A percentile compares a stretch with the other conserved stretches of the same genome.
phyloP scores from a whole-genome alignment of 2,888 invertebrate species.

The Meandrusa payeni region DNA sequence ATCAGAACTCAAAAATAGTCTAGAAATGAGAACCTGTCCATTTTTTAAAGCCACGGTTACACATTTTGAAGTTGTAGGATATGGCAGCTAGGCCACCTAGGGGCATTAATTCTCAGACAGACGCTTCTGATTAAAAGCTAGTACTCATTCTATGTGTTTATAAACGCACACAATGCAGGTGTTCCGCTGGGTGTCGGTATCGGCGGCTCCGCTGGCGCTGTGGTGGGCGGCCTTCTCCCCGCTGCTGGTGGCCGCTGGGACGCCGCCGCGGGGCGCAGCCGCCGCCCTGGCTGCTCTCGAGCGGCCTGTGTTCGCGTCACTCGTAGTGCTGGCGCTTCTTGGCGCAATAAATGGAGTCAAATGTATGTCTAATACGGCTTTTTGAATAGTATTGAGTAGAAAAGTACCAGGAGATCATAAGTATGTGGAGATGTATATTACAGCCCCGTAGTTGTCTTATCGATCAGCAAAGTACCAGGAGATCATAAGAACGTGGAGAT shows the following conservation, averaged over 20 bases:
- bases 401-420: background rate
- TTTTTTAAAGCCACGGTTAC: no score
- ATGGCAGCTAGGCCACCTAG: no score
- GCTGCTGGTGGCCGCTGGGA: conserved; percentile 41
- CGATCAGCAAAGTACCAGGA: no score
- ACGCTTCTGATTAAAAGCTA: no score
- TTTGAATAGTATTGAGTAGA: background rate
- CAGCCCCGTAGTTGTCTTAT: no score
- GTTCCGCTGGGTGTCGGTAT: conserved; percentile 52
- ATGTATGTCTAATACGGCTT: conserved; percentile 41
- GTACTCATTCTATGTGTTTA: no score
- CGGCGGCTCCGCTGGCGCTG: conserved; percentile 47
- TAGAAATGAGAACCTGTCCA: no score
- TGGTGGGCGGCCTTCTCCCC: conserved; percentile 57
- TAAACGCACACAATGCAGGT: no score
- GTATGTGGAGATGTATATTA: background rate
- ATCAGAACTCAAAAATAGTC: no score
- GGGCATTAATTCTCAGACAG: no score
- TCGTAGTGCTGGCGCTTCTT: conserved; percentile 53
- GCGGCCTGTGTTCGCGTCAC: conserved; percentile 56
- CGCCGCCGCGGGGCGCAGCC: conserved; percentile 42
- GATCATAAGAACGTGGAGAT: no score
- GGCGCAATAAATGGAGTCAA: conserved; percentile 59
- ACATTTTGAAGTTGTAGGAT: no score
- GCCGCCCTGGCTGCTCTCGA: conserved; percentile 62